These are phyloP conservation scores for Uloborus diversus DNA, from an alignment of 1,140 invertebrate species.

Conservation along the genomic window DNA sequence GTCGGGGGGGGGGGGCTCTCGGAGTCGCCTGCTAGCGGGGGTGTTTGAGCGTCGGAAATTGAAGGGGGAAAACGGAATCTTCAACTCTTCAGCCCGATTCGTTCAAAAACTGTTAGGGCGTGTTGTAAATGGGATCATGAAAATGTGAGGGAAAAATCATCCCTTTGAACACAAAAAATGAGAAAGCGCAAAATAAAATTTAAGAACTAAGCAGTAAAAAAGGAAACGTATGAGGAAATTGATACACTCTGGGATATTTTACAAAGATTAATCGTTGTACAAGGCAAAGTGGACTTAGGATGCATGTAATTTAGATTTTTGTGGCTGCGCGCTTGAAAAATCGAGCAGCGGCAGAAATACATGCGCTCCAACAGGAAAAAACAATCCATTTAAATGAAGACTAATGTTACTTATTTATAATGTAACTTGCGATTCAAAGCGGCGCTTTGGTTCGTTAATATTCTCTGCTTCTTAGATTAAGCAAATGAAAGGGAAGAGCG, in stretches of 20 bases:
- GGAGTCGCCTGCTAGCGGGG: background rate
- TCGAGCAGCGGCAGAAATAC: too few species aligned
- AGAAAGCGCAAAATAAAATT: background rate
- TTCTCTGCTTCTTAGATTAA: constrained; percentile 27
- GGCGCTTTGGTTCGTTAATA: constrained; percentile 29
- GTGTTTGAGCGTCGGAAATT: background rate
- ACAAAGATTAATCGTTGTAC: constrained; percentile 34
- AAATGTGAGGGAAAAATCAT: background rate
- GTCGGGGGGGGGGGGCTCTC: background rate
- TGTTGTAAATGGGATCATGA: constrained; percentile 2
- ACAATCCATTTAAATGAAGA: constrained; percentile 51
- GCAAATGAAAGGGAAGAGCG: constrained; percentile 11
- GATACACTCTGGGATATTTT: constrained; percentile 26
- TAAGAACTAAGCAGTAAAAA: background rate
- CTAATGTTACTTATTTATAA: constrained; percentile 33
- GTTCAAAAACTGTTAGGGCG: constrained; percentile 16
- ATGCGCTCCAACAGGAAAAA: background rate
- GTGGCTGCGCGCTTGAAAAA: background rate
- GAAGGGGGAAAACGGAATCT: constrained; percentile 7
- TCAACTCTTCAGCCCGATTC: constrained; percentile 19
- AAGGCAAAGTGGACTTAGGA: constrained; percentile 11
- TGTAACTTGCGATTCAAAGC: constrained; percentile 14
- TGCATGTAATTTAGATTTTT: constrained; percentile 33
- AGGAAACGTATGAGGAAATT: background rate
- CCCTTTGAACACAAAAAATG: background rate